Conservation (phyloP, 2,888 invertebrate genomes). For the Seladonia tumulorum region DNA sequence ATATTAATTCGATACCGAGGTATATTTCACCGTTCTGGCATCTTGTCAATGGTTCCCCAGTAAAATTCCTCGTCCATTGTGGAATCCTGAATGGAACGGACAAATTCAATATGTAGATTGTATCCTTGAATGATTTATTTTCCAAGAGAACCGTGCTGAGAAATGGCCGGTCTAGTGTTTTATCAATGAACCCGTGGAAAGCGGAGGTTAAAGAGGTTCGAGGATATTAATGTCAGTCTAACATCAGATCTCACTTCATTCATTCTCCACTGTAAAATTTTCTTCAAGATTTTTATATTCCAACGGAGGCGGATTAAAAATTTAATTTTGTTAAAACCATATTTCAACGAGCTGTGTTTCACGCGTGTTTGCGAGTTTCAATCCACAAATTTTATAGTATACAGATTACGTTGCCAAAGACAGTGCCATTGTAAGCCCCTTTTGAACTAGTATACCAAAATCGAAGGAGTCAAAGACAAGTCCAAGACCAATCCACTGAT, state of each 20-base stretch:
- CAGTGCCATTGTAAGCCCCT: slow-evolving; percentile 96
- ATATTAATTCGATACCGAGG: background rate
- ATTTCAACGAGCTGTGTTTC: too few species aligned
- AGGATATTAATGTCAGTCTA: background rate
- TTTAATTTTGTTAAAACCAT: too few species aligned
- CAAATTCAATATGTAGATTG: background rate
- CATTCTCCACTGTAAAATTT: too few species aligned
- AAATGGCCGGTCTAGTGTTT: background rate
- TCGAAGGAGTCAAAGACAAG: too few species aligned
- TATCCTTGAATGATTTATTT: background rate
- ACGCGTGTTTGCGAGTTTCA: too few species aligned
- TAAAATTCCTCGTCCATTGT: background rate
- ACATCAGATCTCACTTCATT: background rate
- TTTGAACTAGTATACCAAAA: slow-evolving; percentile 97
- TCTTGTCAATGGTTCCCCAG: background rate
- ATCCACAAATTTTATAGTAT: too few species aligned
- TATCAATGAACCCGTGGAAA: background rate
- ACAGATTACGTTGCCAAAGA: slow-evolving; percentile 93
- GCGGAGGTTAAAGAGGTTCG: background rate
- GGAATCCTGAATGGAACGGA: background rate
- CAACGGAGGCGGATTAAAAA: too few species aligned
- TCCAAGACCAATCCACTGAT: too few species aligned
- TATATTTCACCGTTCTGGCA: background rate
- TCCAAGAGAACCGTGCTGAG: background rate
- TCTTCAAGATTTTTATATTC: too few species aligned